Percentiles rank a stretch among this genome's conserved stretches.
phyloP scores from a whole-genome alignment of 2,797 vertebrate genomes.

The Fringilla coelebs region DNA sequence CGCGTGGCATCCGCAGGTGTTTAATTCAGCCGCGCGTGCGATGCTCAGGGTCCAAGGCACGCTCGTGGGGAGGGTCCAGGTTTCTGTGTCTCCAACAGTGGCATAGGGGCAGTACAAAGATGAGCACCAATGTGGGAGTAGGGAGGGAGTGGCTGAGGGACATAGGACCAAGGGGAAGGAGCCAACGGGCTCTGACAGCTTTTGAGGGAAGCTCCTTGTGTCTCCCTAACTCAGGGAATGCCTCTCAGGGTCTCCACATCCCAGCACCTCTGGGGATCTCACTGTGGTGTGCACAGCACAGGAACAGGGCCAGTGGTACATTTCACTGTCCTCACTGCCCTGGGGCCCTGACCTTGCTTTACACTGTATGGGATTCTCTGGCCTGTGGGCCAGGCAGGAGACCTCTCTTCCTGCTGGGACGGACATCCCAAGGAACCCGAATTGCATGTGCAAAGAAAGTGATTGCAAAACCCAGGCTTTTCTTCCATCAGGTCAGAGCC shows the following conservation, averaged over 20 bases:
- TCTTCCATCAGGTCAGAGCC: not conserved
- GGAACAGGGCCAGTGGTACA: rapidly evolving
- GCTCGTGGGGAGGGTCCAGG: not conserved
- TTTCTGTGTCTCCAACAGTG: not conserved
- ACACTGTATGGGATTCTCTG: rapidly evolving
- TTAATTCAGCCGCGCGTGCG: not conserved
- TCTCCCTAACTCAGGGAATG: not conserved
- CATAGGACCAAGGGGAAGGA: not conserved
- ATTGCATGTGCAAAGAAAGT: not conserved
- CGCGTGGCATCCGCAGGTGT: not conserved
- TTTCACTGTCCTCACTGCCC: rapidly evolving
- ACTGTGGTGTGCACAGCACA: rapidly evolving
- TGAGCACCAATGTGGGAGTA: not conserved
- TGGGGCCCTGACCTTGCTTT: not conserved
- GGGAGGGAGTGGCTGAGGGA: not conserved
- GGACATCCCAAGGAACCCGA: rapidly evolving
- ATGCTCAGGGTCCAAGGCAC: not conserved
- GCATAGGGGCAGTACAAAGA: not conserved
- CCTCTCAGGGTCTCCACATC: not conserved
- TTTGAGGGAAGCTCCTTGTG: not conserved
- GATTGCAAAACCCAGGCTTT: not conserved
- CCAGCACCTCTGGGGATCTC: not conserved
- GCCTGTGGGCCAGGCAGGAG: not conserved
- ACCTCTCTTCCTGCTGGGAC: not conserved
- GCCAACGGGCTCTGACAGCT: not conserved